Evolutionary conservation across 2,888 invertebrate species (phyloP), one percentile per base, ranked within the genome.

Genomic region (Eupithecia dodoneata): DNA sequence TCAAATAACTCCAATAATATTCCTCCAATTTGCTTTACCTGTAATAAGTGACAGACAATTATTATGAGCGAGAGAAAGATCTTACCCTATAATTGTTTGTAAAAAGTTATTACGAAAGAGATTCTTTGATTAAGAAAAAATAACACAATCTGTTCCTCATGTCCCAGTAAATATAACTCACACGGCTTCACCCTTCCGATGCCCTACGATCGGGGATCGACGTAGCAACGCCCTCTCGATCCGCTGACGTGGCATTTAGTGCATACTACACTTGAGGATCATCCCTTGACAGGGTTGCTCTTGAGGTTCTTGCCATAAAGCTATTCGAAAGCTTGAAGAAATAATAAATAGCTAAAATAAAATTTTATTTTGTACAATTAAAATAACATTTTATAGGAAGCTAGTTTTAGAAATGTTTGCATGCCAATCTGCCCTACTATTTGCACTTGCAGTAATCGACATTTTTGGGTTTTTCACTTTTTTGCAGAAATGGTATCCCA

Each of bases 161-260:
- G 5, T 69, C 67, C 63, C 45, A 5, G 45, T 42, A 66, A 59
- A 69, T 30, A 44, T 30, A 74, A 76, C 45, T 65, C 55, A 75
- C 71, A 67, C 18, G 42, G 63, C 59, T 76, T 74, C 75, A 79
- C 81, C 74, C 81, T 79, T 73, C 75, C 63, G 72, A 74, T 59
- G 15, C 75, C 76, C 73, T 75, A 80, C 78, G 74, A 71, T 63
- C 59, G 75, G 73, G 83, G 72, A 77, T 78, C 83, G 83, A 81
- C 82, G 80, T 78, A 80, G 79, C 76, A 80, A 80, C 85, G 83
- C 83, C 81, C 85, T 80, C 82, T 83, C 81, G 70, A 81, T 82
- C 75, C 72, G 85, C 85, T 85, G 85, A 85, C 85, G 77, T 79
- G 77, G 83, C 84, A 81, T 82, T 81, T 82, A 84, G 81, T 82